Percentiles rank a stretch among this genome's conserved stretches.
These are phyloP conservation scores for Romanogobio albipinnatus DNA, from an alignment of 2,113 vertebrate species.

Conservation along the genomic window DNA sequence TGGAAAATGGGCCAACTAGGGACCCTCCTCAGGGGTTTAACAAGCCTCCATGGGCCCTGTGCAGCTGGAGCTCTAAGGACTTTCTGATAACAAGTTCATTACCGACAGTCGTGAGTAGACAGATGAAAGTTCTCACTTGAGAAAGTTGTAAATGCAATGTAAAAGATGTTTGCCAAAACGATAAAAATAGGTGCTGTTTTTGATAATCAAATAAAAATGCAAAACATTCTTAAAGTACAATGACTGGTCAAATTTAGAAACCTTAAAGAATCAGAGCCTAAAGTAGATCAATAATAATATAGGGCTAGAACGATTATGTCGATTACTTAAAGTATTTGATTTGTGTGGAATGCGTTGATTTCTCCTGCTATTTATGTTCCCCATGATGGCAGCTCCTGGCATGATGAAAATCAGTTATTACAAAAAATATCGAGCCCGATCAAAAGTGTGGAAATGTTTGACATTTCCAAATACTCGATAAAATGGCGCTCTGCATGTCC, in stretches of 20 bases:
- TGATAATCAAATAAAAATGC: neutral
- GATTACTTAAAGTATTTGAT: too few relatives aligned
- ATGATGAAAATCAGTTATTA: too few relatives aligned
- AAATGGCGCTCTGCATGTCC: too few relatives aligned
- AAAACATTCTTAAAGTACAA: neutral
- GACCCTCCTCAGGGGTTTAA: conserved; percentile 41
- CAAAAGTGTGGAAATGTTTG: too few relatives aligned
- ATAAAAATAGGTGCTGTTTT: neutral
- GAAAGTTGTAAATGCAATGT: neutral
- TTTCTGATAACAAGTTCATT: conserved; percentile 44
- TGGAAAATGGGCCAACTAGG: conserved; percentile 46
- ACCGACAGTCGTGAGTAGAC: conserved; percentile 9
- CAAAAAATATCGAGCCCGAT: too few relatives aligned
- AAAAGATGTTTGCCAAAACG: neutral
- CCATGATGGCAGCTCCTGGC: too few relatives aligned
- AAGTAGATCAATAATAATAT: neutral
- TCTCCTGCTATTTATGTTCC: too few relatives aligned
- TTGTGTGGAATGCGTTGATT: too few relatives aligned
- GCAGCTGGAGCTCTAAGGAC: conserved; percentile 11
- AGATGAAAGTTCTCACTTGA: neutral
- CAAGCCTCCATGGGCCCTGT: conserved; percentile 25
- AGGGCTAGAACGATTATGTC: too few relatives aligned
- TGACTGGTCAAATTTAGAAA: neutral
- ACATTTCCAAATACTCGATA: too few relatives aligned
- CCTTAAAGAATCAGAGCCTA: neutral